Percentiles rank a stretch among this genome's conserved stretches.
phyloP scores from a whole-genome alignment of 2,797 vertebrate genomes.

The Epinephelus awoara region DNA sequence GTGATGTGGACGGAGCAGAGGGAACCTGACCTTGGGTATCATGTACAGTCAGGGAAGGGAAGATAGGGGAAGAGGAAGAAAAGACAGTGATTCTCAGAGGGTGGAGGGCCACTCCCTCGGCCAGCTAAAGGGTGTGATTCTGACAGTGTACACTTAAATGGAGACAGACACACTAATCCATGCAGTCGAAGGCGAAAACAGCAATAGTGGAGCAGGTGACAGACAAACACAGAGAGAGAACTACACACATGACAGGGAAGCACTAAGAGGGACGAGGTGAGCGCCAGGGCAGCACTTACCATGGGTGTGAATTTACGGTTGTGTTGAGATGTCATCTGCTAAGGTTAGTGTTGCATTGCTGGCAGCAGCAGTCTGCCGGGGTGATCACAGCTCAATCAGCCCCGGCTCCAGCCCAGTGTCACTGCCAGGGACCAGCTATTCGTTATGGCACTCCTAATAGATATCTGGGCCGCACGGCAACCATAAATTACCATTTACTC shows the following conservation, averaged over 20 bases:
- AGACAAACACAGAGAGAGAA: constrained; percentile 11
- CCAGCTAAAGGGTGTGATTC: constrained; percentile 26
- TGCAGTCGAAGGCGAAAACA: constrained; percentile 27
- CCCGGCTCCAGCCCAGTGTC: constrained; percentile 64
- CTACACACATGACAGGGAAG: background rate
- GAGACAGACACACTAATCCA: constrained; percentile 43
- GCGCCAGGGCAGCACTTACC: constrained; percentile 11
- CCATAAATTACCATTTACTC: constrained; percentile 71
- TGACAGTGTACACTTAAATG: constrained; percentile 36
- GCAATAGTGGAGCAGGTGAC: constrained; percentile 44
- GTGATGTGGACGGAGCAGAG: constrained; percentile 20
- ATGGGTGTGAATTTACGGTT: constrained; percentile 53
- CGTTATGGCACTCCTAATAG: constrained; percentile 71
- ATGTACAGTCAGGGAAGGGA: constrained; percentile 28
- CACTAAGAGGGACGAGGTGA: constrained; percentile 1
- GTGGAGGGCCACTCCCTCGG: constrained; percentile 31
- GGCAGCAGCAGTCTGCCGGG: constrained; percentile 54
- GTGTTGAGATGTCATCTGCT: constrained; percentile 63
- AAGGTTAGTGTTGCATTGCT: constrained; percentile 67
- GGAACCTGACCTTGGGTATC: constrained; percentile 48
- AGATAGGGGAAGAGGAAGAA: background rate
- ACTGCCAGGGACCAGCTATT: constrained; percentile 74
- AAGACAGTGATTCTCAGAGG: constrained; percentile 21
- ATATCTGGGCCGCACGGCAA: constrained; percentile 56
- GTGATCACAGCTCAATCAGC: constrained; percentile 82